A percentile compares a stretch with the other conserved stretches of the same genome.
Conservation (phyloP, 2,888 invertebrate genomes). For the Schizotus pectinicornis region DNA sequence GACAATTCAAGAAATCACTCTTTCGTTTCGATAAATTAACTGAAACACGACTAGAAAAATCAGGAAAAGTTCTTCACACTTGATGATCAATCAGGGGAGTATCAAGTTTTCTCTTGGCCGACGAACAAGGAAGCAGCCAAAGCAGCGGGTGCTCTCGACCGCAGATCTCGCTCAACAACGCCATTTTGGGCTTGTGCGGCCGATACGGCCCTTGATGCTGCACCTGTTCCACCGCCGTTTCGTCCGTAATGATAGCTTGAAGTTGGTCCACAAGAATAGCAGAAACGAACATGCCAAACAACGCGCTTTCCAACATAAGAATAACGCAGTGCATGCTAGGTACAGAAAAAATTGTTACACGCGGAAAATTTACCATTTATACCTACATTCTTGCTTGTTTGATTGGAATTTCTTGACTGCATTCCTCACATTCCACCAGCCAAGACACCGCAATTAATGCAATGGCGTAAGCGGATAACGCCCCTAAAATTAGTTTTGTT, state of each 20-base stretch:
- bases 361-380: background rate
- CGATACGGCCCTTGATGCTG: constrained; percentile 71
- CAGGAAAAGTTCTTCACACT: constrained; percentile 36
- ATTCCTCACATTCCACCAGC: constrained; percentile 72
- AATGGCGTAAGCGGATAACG: constrained; percentile 70
- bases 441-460: constrained; percentile 75
- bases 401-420: constrained; percentile 67
- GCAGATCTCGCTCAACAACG: constrained; percentile 77
- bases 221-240: constrained; percentile 82
- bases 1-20: too few species aligned
- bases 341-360: constrained; percentile 31
- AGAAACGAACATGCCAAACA: constrained; percentile 88
- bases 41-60: constrained; percentile 13
- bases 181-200: constrained; percentile 68
- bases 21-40: constrained; percentile 3
- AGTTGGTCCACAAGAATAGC: constrained; percentile 88
- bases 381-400: constrained; percentile 78
- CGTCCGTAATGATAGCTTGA: constrained; percentile 82
- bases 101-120: constrained; percentile 50
- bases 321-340: constrained; percentile 83
- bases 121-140: constrained; percentile 75
- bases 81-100: constrained; percentile 56
- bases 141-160: constrained; percentile 74
- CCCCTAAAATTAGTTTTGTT: constrained; percentile 48
- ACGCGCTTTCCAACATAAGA: constrained; percentile 77